These are phyloP conservation scores for Boleophthalmus pectinirostris DNA, from an alignment of 2,113 vertebrate genomes.

Conservation along the genomic window DNA sequence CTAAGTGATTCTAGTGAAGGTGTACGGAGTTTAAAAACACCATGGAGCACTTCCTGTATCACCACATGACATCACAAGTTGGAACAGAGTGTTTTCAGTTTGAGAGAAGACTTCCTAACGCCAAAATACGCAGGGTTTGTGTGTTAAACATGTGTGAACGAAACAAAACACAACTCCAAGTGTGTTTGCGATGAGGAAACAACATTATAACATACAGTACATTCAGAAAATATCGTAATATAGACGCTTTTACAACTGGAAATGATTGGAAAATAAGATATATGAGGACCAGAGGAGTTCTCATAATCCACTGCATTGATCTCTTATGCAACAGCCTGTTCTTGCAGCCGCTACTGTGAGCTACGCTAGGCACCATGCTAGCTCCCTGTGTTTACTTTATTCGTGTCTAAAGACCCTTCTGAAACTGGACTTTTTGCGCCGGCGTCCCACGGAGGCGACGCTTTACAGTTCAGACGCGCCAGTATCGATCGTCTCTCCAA, in stretches of 20 bases:
- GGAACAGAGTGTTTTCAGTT: no score
- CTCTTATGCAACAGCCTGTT: neutral
- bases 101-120: no score
- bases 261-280: neutral
- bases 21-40: no score
- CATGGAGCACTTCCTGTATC: no score
- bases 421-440: neutral
- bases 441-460: neutral
- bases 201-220: no score
- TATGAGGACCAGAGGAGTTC: neutral
- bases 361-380: neutral
- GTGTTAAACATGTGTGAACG: no score
- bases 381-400: neutral
- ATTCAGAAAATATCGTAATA: no score
- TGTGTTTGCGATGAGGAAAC: no score
- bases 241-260: neutral
- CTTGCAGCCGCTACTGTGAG: neutral
- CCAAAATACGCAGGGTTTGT: no score
- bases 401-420: neutral
- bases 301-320: neutral
- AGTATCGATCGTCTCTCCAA: constrained; percentile 16
- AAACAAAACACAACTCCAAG: no score
- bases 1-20: no score
- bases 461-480: constrained; percentile 16
- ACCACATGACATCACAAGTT: no score